Conservation (phyloP, 1,140 invertebrate genomes). For the Pogonognathellus flavescens region DNA sequence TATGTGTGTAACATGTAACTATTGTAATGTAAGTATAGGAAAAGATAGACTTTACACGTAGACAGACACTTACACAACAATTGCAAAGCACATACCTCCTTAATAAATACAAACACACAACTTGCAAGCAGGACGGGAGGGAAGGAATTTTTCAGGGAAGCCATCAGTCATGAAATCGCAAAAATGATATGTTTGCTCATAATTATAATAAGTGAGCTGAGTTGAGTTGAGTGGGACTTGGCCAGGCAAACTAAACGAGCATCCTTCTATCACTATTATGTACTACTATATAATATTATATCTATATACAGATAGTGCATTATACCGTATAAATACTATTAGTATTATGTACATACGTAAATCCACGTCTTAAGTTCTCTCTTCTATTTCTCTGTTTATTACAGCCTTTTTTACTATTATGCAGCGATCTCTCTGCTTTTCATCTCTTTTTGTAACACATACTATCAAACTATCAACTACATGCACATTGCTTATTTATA, state of each 20-base stretch:
- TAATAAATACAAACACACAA: background rate
- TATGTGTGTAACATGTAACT: background rate
- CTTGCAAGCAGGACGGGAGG: slow-evolving; percentile 33
- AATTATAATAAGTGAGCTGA: slow-evolving; percentile 52
- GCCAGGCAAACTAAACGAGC: slow-evolving; percentile 1
- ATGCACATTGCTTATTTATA: too few species aligned
- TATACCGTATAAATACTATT: background rate
- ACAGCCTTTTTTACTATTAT: too few species aligned
- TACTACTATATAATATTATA: too few species aligned
- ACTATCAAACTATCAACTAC: too few species aligned
- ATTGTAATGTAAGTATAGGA: background rate
- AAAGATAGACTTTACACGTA: too few species aligned
- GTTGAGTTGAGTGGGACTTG: slow-evolving; percentile 13
- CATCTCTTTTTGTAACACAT: too few species aligned
- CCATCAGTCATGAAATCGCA: slow-evolving; percentile 54
- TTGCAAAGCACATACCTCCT: too few species aligned
- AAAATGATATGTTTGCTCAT: slow-evolving; percentile 54
- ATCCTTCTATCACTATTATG: background rate
- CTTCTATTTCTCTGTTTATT: too few species aligned
- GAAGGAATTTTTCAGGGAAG: slow-evolving; percentile 45
- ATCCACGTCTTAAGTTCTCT: background rate
- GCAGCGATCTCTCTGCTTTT: too few species aligned
- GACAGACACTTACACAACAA: too few species aligned
- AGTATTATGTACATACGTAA: background rate
- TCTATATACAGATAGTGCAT: too few species aligned